Evolutionary conservation across 2,797 vertebrate species (phyloP).

Genomic region (Bradypodion ventrale): DNA sequence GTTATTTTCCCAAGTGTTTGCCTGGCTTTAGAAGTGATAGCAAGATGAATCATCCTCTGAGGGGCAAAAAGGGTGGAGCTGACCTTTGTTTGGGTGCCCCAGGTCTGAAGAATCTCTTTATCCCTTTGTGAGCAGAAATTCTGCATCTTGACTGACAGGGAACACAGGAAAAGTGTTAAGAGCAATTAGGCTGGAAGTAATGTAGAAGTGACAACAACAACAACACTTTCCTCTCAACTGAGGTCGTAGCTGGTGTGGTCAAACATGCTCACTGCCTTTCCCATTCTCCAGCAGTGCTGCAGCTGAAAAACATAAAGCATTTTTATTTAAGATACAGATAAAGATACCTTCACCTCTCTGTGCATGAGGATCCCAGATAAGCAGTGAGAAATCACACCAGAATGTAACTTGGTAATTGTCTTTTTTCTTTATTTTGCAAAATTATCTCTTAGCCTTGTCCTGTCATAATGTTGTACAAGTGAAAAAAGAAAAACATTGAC

Average conservation of each 20-base stretch:
- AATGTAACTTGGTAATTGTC: constrained; percentile 11
- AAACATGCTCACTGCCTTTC: constrained; percentile 49
- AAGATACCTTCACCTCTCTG: constrained; percentile 34
- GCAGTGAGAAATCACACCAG: constrained; percentile 14
- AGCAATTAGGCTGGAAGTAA: constrained; percentile 71
- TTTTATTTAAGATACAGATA: constrained; percentile 58
- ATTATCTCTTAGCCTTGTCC: background rate
- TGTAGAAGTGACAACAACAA: constrained; percentile 65
- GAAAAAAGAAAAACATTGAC: constrained; percentile 22
- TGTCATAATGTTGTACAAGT: constrained; percentile 10
- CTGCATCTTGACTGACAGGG: constrained; percentile 40
- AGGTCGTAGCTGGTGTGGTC: constrained; percentile 52
- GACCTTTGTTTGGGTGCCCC: background rate
- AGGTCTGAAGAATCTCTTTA: constrained; percentile 40
- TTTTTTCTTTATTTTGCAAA: constrained; percentile 8
- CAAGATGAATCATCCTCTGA: background rate
- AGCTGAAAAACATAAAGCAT: constrained; percentile 47
- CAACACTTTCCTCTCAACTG: constrained; percentile 53
- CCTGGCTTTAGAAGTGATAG: background rate
- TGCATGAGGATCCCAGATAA: constrained; percentile 18
- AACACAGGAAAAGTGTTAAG: constrained; percentile 46
- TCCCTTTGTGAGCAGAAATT: constrained; percentile 49
- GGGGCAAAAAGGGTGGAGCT: background rate
- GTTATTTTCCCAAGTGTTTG: background rate
- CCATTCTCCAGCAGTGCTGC: background rate